phyloP scores from a whole-genome alignment of 2,797 vertebrate genomes.

The Poecile montanus region DNA sequence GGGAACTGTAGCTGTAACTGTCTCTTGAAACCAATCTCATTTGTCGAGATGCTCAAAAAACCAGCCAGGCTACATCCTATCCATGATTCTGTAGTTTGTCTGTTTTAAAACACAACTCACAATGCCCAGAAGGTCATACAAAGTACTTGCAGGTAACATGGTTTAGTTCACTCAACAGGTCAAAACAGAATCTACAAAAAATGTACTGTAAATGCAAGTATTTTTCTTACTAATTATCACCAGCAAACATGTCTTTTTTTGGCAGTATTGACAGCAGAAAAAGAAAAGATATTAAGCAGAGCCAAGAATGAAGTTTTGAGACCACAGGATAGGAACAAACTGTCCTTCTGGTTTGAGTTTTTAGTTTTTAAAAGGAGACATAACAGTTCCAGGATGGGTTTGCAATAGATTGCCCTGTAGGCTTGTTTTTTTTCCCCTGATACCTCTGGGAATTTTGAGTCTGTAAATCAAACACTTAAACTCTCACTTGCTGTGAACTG shows the following conservation, averaged over 20 bases:
- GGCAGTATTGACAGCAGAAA: neutral
- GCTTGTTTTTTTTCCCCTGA: fast-evolving
- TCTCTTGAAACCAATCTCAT: neutral
- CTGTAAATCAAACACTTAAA: neutral
- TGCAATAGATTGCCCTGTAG: neutral
- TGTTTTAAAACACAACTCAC: neutral
- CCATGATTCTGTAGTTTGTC: neutral
- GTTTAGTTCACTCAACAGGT: neutral
- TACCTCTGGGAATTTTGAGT: neutral
- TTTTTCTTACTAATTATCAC: neutral
- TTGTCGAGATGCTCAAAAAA: neutral
- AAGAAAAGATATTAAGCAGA: neutral
- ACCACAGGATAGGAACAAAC: neutral
- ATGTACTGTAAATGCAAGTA: neutral
- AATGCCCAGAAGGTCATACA: neutral
- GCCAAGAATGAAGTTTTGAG: neutral
- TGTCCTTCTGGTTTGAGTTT: neutral
- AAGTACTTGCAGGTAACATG: neutral
- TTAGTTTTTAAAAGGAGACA: neutral
- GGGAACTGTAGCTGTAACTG: neutral
- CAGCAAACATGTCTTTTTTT: neutral
- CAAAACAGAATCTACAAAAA: neutral
- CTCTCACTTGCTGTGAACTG: neutral
- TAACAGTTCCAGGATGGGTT: neutral
- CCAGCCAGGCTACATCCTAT: neutral